phyloP scores from a whole-genome alignment of 2,888 invertebrate genomes.

The Orthosia gracilis region DNA sequence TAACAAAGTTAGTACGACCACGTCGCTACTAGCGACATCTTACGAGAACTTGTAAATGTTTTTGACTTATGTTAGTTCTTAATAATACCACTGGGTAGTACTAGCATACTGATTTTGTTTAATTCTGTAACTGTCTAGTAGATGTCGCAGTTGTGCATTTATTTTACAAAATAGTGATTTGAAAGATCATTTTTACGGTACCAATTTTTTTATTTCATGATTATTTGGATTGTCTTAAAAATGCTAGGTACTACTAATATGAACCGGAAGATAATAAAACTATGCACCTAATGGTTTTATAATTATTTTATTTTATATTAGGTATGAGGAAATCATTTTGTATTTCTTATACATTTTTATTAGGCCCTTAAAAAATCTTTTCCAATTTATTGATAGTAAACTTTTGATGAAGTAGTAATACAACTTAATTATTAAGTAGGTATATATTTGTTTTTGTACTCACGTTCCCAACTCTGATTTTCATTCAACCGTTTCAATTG shows the following conservation, averaged over 20 bases:
- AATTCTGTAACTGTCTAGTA: neutral
- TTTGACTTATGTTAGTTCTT: neutral
- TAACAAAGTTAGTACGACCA: neutral
- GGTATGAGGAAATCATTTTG: no score
- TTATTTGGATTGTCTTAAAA: no score
- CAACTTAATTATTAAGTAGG: neutral
- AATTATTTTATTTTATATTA: no score
- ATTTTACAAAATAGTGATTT: neutral
- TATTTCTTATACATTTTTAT: no score
- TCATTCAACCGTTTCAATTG: constrained; percentile 14
- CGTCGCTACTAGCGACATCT: constrained; percentile 45
- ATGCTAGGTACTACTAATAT: no score
- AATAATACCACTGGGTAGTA: constrained; percentile 23
- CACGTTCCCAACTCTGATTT: neutral
- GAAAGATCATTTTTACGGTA: neutral
- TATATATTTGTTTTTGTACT: neutral
- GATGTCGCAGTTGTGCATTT: constrained; percentile 29
- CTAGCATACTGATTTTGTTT: neutral
- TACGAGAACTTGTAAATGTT: neutral
- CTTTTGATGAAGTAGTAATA: neutral
- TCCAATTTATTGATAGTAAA: no score
- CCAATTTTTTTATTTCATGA: no score
- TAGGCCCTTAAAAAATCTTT: no score
- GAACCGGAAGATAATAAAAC: no score
- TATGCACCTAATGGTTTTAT: no score